Evolutionary conservation across 2,113 vertebrate genomes (phyloP), one percentile per base, ranked within the genome.

Genomic region (Neopipo cinnamomea): DNA sequence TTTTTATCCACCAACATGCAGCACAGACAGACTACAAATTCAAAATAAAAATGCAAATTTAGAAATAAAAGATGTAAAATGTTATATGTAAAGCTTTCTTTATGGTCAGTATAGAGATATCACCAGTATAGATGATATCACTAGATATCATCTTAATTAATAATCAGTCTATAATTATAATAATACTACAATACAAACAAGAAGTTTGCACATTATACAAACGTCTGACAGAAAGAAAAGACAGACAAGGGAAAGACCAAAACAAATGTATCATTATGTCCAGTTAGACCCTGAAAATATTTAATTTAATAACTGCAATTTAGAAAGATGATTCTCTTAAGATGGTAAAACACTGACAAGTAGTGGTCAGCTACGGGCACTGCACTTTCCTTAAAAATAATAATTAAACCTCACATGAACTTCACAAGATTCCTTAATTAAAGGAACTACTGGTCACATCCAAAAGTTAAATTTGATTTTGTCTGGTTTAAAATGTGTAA

Each of bases 301-400:
- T 30, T 55, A 61, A 88, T 27, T 71, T 71, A 59, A 44, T 50
- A 93, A 56, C 13, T 79, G 49, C 73, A 55, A 85, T 23, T 74
- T 75, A 47, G 41, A 22, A 82, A 79, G n/a, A 46, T 30, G 5
- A 50, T 41, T 86, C 30, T 89, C 58, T 83, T 96, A 39, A 82
- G 18, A 93, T 0, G 12, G 96, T 96, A 96, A 89, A 96, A 98
- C 41, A 97, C 93, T 98, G 98, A 97, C 98, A 93, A 91, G 52
- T 41, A 98, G 98, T 97, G 98, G 98, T 58, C 83, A 95, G 56
- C 89, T 93, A 77, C 2, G 19, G 37, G 53, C 28, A 96, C 27
- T 82, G 86, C 95, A 93, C 23, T 91, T 74, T 55, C 68, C 52
- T 83, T 12, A 92, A 81, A 68, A 61, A 46, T 52, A 78, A 50